Percentiles rank a stretch among this genome's conserved stretches.
phyloP scores from a whole-genome alignment of 2,113 vertebrate species.

The Abramis brama region DNA sequence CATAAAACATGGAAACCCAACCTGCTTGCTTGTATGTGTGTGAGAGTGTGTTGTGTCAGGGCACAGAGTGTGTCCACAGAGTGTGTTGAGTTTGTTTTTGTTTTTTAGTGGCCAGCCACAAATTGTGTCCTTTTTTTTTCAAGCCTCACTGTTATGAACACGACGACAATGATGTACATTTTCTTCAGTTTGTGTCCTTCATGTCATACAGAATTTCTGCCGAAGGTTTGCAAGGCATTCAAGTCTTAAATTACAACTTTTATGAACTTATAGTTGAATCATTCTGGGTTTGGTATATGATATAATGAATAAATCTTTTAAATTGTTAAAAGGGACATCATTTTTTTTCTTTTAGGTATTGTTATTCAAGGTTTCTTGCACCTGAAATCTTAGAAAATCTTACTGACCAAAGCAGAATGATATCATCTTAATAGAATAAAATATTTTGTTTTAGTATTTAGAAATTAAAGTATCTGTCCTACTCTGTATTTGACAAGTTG shows the following conservation, averaged over 20 bases:
- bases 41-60: neutral
- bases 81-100: too few species aligned
- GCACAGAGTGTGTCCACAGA: neutral
- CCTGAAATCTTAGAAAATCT: too few species aligned
- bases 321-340: neutral
- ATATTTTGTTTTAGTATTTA: neutral
- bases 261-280: neutral
- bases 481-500: neutral
- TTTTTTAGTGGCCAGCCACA: too few species aligned
- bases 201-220: neutral
- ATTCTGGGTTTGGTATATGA: neutral
- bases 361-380: neutral
- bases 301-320: neutral
- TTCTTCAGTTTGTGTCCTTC: neutral
- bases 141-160: neutral
- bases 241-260: neutral
- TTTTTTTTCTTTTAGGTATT: neutral
- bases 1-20: too few species aligned
- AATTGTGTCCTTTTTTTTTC: neutral
- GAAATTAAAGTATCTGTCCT: neutral
- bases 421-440: neutral
- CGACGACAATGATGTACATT: neutral
- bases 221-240: neutral
- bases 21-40: too few species aligned
- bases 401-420: neutral